These are phyloP conservation scores for Limulus polyphemus DNA, from an alignment of 2,888 invertebrate species.

Conservation along the genomic window DNA sequence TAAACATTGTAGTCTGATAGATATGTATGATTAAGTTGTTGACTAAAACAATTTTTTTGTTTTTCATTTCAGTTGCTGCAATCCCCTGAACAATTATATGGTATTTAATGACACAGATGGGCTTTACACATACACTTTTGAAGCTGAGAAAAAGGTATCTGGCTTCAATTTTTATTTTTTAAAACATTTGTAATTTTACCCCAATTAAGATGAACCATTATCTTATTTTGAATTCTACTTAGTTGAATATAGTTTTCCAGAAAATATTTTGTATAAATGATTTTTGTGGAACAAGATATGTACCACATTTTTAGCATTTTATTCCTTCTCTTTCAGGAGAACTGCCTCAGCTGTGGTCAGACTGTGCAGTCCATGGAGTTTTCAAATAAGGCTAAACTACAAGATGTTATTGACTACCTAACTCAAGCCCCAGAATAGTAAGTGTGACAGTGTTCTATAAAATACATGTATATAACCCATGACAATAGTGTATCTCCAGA, in stretches of 20 bases:
- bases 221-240: too few relatives aligned
- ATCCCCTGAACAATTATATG: slow-evolving; percentile 87
- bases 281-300: too few relatives aligned
- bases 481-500: too few relatives aligned
- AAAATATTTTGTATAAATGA: too few relatives aligned
- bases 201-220: not conserved
- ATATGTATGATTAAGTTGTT: too few relatives aligned
- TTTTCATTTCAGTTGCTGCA: slow-evolving; percentile 54
- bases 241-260: too few relatives aligned
- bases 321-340: slow-evolving; percentile 36
- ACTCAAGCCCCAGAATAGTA: slow-evolving; percentile 58
- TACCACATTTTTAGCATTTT: too few relatives aligned
- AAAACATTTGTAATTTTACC: not conserved
- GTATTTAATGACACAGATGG: slow-evolving; percentile 93
- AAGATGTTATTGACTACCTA: slow-evolving; percentile 66
- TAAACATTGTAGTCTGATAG: too few relatives aligned
- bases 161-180: slow-evolving; percentile 2
- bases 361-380: slow-evolving; percentile 30
- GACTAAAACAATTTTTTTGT: slow-evolving; percentile 1
- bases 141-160: slow-evolving; percentile 63
- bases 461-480: too few relatives aligned
- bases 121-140: slow-evolving; percentile 88
- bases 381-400: slow-evolving; percentile 48
- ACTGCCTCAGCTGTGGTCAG: slow-evolving; percentile 79
- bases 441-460: slow-evolving; percentile 24